A percentile compares a stretch with the other conserved stretches of the same genome.
Evolutionary conservation across 1,140 invertebrate species (phyloP).

Genomic region (Euschistus heros): DNA sequence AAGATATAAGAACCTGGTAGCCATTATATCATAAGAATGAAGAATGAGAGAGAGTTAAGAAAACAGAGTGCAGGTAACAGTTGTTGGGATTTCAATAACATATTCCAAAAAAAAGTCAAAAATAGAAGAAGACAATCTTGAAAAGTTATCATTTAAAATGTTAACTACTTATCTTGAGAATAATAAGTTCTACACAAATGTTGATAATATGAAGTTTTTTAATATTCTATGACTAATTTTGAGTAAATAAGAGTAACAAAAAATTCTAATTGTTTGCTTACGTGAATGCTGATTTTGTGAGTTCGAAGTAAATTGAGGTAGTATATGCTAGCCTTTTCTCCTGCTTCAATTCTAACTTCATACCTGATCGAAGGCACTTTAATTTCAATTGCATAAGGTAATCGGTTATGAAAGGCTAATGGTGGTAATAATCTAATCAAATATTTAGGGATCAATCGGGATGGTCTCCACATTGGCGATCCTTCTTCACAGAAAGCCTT

Average conservation of each 20-base stretch:
- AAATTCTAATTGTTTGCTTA: slow-evolving; percentile 34
- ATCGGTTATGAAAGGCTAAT: slow-evolving; percentile 59
- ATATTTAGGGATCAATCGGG: slow-evolving; percentile 55
- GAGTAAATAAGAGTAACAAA: not conserved
- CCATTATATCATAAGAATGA: too few species aligned
- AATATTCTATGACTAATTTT: too few species aligned
- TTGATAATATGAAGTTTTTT: too few species aligned
- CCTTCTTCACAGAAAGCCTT: slow-evolving; percentile 41
- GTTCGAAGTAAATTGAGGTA: slow-evolving; percentile 47
- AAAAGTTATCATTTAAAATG: too few species aligned
- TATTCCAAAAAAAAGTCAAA: too few species aligned
- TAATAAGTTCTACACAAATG: too few species aligned
- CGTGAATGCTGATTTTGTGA: slow-evolving; percentile 49
- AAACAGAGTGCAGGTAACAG: too few species aligned
- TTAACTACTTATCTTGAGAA: too few species aligned
- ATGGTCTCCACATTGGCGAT: slow-evolving; percentile 32
- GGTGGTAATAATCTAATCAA: slow-evolving; percentile 58
- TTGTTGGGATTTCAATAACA: too few species aligned
- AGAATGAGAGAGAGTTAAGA: too few species aligned
- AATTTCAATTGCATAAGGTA: slow-evolving; percentile 57
- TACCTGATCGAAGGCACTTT: slow-evolving; percentile 41
- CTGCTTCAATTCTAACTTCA: slow-evolving; percentile 53
- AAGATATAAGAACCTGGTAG: too few species aligned
- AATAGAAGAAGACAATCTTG: too few species aligned
- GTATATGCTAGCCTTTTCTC: slow-evolving; percentile 57